Evolutionary conservation across 2,888 invertebrate genomes (phyloP).

Genomic region (Monopis laevigella): DNA sequence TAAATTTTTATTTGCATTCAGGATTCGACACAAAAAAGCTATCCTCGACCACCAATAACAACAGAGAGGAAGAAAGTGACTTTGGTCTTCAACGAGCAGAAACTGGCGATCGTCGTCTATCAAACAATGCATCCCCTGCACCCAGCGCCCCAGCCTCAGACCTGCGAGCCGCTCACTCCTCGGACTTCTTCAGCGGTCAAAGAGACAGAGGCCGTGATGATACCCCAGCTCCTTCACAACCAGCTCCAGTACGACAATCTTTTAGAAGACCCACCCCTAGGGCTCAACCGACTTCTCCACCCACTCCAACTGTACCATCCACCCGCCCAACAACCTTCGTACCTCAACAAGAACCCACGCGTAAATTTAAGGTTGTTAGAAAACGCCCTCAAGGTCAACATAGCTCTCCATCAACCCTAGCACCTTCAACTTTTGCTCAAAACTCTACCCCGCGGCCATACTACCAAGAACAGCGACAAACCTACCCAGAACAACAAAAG

Average conservation of each 20-base stretch:
- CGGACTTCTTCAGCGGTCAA: conserved; percentile 75
- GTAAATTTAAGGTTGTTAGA: conserved; percentile 48
- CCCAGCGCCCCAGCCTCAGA: conserved; percentile 58
- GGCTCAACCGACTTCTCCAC: conserved; percentile 45
- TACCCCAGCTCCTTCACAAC: conserved; percentile 22
- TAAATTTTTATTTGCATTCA: conserved; percentile 25
- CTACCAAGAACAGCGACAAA: conserved; percentile 23
- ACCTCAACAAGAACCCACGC: conserved; percentile 27
- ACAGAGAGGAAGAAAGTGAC: conserved; percentile 74
- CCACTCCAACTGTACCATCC: conserved; percentile 43
- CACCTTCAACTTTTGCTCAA: conserved; percentile 32
- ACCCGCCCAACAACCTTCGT: conserved; percentile 30
- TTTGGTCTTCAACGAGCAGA: conserved; percentile 79
- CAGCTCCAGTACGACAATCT: conserved; percentile 23
- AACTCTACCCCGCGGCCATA: conserved; percentile 30
- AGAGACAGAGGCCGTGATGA: conserved; percentile 57
- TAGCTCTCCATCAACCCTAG: conserved; percentile 29
- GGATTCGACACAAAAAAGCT: conserved; percentile 73
- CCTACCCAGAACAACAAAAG: conserved; percentile 13
- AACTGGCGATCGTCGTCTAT: conserved; percentile 64
- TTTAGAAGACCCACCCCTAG: conserved; percentile 27
- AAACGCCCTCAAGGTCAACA: conserved; percentile 46
- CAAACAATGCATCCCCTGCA: conserved; percentile 32
- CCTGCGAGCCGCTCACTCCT: conserved; percentile 76
- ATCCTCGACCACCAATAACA: conserved; percentile 40